Base-by-base conservation (phyloP, 2,888 invertebrate species). In the Diloba caeruleocephala region DNA sequence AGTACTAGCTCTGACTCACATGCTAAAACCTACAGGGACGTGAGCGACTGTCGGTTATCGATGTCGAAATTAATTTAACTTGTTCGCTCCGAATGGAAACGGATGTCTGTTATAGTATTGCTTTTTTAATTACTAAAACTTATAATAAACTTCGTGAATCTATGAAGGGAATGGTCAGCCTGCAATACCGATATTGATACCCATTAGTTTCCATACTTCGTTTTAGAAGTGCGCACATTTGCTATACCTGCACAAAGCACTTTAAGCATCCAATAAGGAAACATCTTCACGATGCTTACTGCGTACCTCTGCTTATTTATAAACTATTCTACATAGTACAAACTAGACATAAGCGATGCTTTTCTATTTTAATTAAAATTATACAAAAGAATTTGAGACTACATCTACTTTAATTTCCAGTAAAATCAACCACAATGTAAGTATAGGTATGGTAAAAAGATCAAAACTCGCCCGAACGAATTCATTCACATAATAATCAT, bases 401-500 rank as follows among this genome's bases (percentile, higher is more conserved):
- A 21, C 12, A 53, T 26, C n/a, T n/a, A n/a, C n/a, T 48, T 65
- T 60, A 44, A 60, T 66, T 36, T 32, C 37, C 21, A 34, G 38
- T 65, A 59, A 65, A 62, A 65, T 14, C n/a, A 29, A 59, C 33
- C 34, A 39, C 65, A 52, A 52, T 42, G 26, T 28, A 23, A 64
- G 72, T 69, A 21, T 21, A 21, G n/a, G n/a, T n/a, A n/a, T n/a
- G n/a, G n/a, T n/a, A 45, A 55, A 53, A 57, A 58, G 68, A 49
- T 61, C 70, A 55, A 53, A 71, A 71, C 65, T 68, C 68, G 58
- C 68, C 72, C 71, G 65, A 74, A 74, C 65, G 59, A 72, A 71
- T 69, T 78, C 81, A 82, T 84, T 82, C 82, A 83, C 77, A 79
- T 79, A 74, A 76, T 79, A 78, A 84, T 85, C 82, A 85, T 85